These are phyloP conservation scores for Lepidochitona cinerea DNA, from an alignment of 2,888 invertebrate species.

Conservation along the genomic window DNA sequence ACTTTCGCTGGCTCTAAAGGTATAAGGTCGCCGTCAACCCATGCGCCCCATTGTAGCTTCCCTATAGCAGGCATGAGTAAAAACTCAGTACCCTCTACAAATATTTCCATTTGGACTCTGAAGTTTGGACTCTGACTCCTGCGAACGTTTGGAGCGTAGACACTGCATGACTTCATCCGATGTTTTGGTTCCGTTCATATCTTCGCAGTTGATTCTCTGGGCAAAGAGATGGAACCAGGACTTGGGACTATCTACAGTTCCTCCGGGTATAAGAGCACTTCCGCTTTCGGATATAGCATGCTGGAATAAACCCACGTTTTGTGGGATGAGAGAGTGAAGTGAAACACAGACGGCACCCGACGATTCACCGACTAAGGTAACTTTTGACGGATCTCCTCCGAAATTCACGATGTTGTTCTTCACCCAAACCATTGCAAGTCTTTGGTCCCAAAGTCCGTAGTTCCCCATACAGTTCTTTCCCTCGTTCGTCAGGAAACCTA, in stretches of 20 bases:
- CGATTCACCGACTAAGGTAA: constrained; percentile 55
- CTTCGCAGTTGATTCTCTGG: not conserved
- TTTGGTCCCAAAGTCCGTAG: constrained; percentile 94
- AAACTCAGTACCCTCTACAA: not conserved
- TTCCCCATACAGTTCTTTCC: constrained; percentile 88
- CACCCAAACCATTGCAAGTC: constrained; percentile 92
- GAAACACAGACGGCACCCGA: constrained; percentile 42
- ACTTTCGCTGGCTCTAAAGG: not conserved
- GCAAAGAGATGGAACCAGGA: not conserved
- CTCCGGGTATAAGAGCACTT: constrained; percentile 26
- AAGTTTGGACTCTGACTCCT: not conserved
- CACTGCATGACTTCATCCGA: not conserved
- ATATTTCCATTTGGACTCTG: not conserved
- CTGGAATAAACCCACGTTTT: constrained; percentile 39
- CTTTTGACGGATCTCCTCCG: constrained; percentile 37
- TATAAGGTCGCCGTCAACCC: not conserved
- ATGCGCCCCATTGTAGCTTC: not conserved
- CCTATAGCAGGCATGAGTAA: not conserved
- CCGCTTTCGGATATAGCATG: constrained; percentile 49
- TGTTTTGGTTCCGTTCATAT: not conserved
- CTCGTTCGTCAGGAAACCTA: constrained; percentile 91
- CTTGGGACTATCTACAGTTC: not conserved
- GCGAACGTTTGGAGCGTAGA: not conserved
- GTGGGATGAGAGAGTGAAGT: constrained; percentile 43
- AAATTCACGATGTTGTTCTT: constrained; percentile 83